These are phyloP conservation scores for Drosophila fuyamai DNA, from an alignment of 1,140 invertebrate species.

Conservation along the genomic window DNA sequence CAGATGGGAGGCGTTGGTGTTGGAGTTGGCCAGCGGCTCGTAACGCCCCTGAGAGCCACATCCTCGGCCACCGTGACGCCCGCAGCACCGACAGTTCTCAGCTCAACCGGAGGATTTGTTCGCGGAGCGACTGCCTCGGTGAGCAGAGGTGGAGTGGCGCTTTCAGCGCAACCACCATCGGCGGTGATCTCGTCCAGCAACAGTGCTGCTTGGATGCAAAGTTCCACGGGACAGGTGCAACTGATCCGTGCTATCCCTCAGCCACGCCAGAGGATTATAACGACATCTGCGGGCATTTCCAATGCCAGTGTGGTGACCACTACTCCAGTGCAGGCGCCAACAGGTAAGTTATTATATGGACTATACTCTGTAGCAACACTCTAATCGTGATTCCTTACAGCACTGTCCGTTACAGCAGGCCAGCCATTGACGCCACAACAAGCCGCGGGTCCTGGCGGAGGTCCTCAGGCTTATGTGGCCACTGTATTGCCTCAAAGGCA, in stretches of 20 bases:
- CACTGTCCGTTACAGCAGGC: constrained; percentile 56
- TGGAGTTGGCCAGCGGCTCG: constrained; percentile 63
- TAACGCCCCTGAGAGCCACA: constrained; percentile 72
- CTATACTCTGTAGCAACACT: not conserved
- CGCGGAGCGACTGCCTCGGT: constrained; percentile 55
- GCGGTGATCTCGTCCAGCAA: constrained; percentile 81
- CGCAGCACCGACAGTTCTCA: constrained; percentile 49
- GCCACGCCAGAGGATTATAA: constrained; percentile 74
- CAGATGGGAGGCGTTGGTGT: constrained; percentile 73
- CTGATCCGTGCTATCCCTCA: constrained; percentile 80
- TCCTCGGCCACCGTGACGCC: constrained; percentile 65
- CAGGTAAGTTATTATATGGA: constrained; percentile 20
- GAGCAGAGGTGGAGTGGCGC: constrained; percentile 46
- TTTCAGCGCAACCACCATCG: constrained; percentile 68
- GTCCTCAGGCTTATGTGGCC: constrained; percentile 76
- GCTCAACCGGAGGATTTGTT: constrained; percentile 66
- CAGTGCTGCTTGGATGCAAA: constrained; percentile 82
- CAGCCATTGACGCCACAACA: constrained; percentile 47
- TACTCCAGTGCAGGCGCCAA: constrained; percentile 59
- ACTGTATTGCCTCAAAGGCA: constrained; percentile 79
- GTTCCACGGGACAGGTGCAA: constrained; percentile 72
- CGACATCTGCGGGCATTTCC: constrained; percentile 65
- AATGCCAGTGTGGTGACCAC: constrained; percentile 58
- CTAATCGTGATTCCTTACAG: constrained; percentile 2
- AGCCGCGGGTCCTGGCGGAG: constrained; percentile 46